phyloP scores from a whole-genome alignment of 2,888 invertebrate species.

The Eulithis prunata region DNA sequence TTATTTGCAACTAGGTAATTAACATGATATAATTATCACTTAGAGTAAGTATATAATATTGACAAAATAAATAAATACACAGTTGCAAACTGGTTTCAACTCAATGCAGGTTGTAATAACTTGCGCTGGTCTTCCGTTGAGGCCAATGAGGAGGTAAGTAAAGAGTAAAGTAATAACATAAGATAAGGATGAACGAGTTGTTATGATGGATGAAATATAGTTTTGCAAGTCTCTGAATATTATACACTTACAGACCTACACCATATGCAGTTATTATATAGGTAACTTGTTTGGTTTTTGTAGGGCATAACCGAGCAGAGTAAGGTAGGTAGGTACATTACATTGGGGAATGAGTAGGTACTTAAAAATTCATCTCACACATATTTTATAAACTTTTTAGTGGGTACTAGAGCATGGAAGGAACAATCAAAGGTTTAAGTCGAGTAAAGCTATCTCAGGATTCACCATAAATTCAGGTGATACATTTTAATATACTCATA shows the following conservation, averaged over 20 bases:
- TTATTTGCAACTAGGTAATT: too few species aligned
- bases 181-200: too few species aligned
- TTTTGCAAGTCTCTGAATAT: background rate
- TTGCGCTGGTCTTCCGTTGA: too few species aligned
- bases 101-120: too few species aligned
- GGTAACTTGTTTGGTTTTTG: conserved; percentile 21
- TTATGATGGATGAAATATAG: too few species aligned
- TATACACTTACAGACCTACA: background rate
- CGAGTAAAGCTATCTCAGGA: background rate
- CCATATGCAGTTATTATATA: conserved; percentile 15
- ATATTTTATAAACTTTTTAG: conserved; percentile 59
- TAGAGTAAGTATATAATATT: too few species aligned
- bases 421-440: background rate
- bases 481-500: too few species aligned
- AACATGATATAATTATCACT: too few species aligned
- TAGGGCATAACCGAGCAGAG: conserved; percentile 40
- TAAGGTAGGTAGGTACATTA: conserved; percentile 17
- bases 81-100: too few species aligned
- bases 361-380: conserved; percentile 60
- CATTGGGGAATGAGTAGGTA: conserved; percentile 45
- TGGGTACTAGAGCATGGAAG: conserved; percentile 63
- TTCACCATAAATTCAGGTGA: background rate
- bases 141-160: too few species aligned
- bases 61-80: too few species aligned
- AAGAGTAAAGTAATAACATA: too few species aligned